Conservation (phyloP, 2,888 invertebrate genomes). For the Drosophila anceps region DNA sequence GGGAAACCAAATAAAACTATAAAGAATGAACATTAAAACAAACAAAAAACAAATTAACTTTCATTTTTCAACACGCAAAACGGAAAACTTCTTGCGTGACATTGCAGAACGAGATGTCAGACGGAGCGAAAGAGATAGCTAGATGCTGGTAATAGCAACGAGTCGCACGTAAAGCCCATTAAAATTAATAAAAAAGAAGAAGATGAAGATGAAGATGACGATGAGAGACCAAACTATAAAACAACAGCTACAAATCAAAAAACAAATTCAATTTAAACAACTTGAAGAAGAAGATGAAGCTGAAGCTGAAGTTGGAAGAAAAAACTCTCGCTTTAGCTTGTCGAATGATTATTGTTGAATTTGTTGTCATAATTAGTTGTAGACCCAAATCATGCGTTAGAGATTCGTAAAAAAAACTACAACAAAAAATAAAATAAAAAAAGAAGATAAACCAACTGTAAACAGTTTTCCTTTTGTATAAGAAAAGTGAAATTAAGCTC, state of each 20-base stretch:
- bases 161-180: constrained; percentile 70
- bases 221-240: constrained; percentile 33
- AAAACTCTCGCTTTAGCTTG: constrained; percentile 58
- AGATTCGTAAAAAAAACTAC: constrained; percentile 29
- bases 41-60: constrained; percentile 63
- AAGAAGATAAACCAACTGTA: constrained; percentile 25
- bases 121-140: constrained; percentile 2
- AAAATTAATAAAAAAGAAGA: constrained; percentile 59
- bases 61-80: constrained; percentile 78
- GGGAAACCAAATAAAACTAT: constrained; percentile 10
- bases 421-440: not conserved
- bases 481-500: constrained; percentile 70
- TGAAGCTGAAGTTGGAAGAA: not conserved
- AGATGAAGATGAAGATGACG: not conserved
- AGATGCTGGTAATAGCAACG: constrained; percentile 31
- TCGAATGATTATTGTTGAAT: constrained; percentile 29
- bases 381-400: constrained; percentile 61
- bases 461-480: constrained; percentile 70
- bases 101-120: constrained; percentile 58
- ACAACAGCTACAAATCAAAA: constrained; percentile 54
- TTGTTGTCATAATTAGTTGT: constrained; percentile 61
- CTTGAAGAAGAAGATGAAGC: constrained; percentile 6
- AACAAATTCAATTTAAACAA: constrained; percentile 54
- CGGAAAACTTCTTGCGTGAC: constrained; percentile 75
- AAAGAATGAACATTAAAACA: not conserved